Base-by-base conservation (phyloP, 2,888 invertebrate genomes). In the Andrena praecox region DNA sequence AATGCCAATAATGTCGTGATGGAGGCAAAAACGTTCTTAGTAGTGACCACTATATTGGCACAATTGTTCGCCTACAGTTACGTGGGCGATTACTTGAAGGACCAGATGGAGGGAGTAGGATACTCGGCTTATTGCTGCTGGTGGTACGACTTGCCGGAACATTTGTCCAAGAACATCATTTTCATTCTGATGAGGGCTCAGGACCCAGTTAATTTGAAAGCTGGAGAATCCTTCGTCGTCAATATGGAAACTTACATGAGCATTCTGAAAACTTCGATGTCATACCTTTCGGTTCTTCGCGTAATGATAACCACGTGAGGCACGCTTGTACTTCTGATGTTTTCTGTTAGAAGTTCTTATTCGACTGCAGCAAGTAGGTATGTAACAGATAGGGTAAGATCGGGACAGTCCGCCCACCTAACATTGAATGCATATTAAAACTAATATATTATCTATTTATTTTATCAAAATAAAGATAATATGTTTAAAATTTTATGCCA, bases 31-130 rank as follows among this genome's bases (percentile, higher is more conserved):
- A 20, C 70, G 5, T 54, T 80, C 5, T 2, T 33, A 1, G 31
- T 68, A 2, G 6, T 62, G 24, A 33, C 0, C 27, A 64, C 35
- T 0, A 12, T 79, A 0, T 12, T 77, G 50, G 0, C n/a, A 0
- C 79, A 79, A 35, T 1, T 79, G 29, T 77, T 69, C 6, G 54
- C 29, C 2, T 77, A 79, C 10, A 69, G 79, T 12, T 79, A 79
- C 64, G 59, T 70, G 5, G 69, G 79, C 6, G 68, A 78, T 6
- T 77, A 78, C 33, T 68, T 77, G 3, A 78, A 56, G 12, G 16
- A 12, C 8, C 77, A 64, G 50, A 64, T 70, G 48, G 64, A 64
- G 12, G 10, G 48, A 1, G 42, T 79, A 16, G 69, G 64, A 1
- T 8, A 69, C 8, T 64, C 64, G 8, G 6, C 24, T 27, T 79